Base-by-base conservation (phyloP, 2,113 vertebrate genomes). In the Sphyrna mokarran region DNA sequence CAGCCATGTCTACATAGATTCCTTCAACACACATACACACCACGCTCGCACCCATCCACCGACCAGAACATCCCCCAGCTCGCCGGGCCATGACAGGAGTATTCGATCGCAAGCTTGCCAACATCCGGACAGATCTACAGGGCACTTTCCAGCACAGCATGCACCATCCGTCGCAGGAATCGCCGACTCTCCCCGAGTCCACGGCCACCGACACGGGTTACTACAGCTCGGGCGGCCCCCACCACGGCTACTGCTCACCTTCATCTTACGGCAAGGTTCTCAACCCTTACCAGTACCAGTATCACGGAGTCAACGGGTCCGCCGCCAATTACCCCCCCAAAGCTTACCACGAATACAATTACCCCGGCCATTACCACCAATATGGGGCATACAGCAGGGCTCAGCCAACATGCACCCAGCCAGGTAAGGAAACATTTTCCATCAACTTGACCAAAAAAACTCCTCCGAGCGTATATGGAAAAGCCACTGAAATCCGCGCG, bases 201-300 rank as follows among this genome's bases (percentile, higher is more conserved):
- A 98, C 99, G 95, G 98, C 99, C 97, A 99, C 99, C 97, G 99
- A 99, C 97, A 98, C 99, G 96, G 99, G 99, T 97, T 99, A 99
- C 97, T 99, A 99, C 97, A 99, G 98, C 97, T 97, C 98, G 94
- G 98, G 97, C 96, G 98, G 97, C 96, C 98, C 98, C 96, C 97
- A 98, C 96, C 99, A 99, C 97, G 99, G 99, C 96, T 99, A 99
- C 97, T 99, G 99, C 97, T 99, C 99, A 96, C 99, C 99, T 97
- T 98, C 98, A 97, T 98, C 99, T 96, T 99, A 99, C 95, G 98
- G 98, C 97, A 99, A 99, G 97, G 98, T 98, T 26, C 98, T 99
- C 96, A 99, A 98, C 96, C 98, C 98, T 33, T 99, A 99, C 97
- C 99, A 99, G 97, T 99, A 99, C 96, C 99, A 99, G 97, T 99